Evolutionary conservation across 1,140 invertebrate species (phyloP).

Genomic region (Antheraea pernyi): DNA sequence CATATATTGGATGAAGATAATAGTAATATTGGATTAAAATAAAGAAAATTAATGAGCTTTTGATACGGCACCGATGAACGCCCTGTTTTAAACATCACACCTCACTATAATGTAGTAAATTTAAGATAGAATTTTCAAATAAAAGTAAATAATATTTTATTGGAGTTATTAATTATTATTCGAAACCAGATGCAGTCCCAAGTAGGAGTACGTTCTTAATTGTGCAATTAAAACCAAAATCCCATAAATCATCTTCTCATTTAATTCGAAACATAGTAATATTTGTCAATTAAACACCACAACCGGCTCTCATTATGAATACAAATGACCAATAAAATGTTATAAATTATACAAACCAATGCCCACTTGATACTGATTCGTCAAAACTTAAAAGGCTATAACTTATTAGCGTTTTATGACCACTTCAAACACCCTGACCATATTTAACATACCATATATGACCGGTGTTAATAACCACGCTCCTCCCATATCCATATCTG

Average conservation of each 20-base stretch:
- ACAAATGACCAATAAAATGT: slow-evolving; percentile 9
- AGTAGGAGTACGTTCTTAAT: too few species aligned
- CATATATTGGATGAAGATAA: too few species aligned
- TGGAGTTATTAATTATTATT: too few species aligned
- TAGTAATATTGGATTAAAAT: too few species aligned
- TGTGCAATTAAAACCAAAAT: too few species aligned
- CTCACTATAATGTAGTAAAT: too few species aligned
- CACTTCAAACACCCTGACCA: slow-evolving; percentile 12
- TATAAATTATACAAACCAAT: slow-evolving; percentile 15
- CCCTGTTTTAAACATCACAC: too few species aligned
- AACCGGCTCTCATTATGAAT: neutral
- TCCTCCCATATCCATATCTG: slow-evolving; percentile 23
- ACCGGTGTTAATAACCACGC: slow-evolving; percentile 19
- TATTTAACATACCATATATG: slow-evolving; percentile 22
- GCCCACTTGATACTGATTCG: slow-evolving; percentile 33
- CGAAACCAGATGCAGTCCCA: too few species aligned
- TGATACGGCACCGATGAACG: too few species aligned
- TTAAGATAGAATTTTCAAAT: too few species aligned
- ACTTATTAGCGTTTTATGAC: slow-evolving; percentile 37
- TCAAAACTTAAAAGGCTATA: slow-evolving; percentile 37
- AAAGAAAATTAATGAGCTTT: too few species aligned
- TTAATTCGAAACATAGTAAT: neutral
- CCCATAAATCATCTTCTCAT: neutral
- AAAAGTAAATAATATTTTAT: too few species aligned
- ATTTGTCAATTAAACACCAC: neutral